A percentile compares a stretch with the other conserved stretches of the same genome.
Evolutionary conservation across 2,888 invertebrate genomes (phyloP).

Genomic region (Pristionchus mayeri): DNA sequence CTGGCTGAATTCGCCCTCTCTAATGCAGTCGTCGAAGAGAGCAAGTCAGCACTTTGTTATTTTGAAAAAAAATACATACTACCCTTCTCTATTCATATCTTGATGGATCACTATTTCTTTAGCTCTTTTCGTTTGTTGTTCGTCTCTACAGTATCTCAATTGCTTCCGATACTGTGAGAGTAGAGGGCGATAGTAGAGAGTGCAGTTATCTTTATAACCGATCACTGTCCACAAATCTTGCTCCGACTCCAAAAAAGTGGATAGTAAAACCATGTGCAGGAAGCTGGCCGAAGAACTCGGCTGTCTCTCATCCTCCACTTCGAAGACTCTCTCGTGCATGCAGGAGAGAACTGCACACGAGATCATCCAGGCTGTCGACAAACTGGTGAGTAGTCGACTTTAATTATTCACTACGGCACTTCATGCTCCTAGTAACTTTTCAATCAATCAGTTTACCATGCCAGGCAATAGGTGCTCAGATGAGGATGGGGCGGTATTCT

Average conservation of each 20-base stretch:
- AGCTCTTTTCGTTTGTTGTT: too few relatives aligned
- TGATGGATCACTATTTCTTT: too few relatives aligned
- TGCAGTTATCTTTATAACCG: too few relatives aligned
- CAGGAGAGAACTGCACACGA: constrained; percentile 62
- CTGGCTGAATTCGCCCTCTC: constrained; percentile 63
- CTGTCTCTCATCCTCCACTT: constrained; percentile 43
- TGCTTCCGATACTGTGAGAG: too few relatives aligned
- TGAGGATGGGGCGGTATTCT: too few relatives aligned
- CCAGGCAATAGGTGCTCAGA: too few relatives aligned
- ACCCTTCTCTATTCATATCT: too few relatives aligned
- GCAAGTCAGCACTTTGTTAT: constrained; percentile 17
- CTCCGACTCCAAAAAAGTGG: neutral
- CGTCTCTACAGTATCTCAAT: too few relatives aligned
- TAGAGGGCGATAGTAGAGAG: too few relatives aligned
- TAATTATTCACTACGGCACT: neutral
- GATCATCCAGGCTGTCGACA: constrained; percentile 62
- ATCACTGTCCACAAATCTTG: too few relatives aligned
- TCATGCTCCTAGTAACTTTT: too few relatives aligned
- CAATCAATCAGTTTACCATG: too few relatives aligned
- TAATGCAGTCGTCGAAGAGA: constrained; percentile 60
- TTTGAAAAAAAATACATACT: neutral
- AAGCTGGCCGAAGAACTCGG: constrained; percentile 50
- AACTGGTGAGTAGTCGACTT: constrained; percentile 61
- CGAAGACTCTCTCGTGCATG: constrained; percentile 62
- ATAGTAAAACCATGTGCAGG: neutral